These are phyloP conservation scores for Tragopan temminckii DNA, from an alignment of 2,797 vertebrate genomes.

Conservation along the genomic window DNA sequence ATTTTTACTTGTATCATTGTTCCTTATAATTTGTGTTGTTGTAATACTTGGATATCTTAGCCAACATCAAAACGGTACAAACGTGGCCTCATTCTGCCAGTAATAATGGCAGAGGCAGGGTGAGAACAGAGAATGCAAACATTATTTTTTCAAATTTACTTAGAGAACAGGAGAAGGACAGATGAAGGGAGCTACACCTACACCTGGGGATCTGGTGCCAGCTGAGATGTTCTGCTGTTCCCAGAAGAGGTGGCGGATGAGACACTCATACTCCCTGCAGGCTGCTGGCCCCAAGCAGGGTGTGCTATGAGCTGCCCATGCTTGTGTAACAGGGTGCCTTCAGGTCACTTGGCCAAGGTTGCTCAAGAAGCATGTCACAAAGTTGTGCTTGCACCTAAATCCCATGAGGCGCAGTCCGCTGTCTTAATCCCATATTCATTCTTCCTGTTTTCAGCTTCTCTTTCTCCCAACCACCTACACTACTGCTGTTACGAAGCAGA, in stretches of 20 bases:
- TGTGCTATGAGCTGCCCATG: fast-evolving
- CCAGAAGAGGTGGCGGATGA: not conserved
- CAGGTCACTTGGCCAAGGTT: not conserved
- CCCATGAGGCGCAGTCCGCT: not conserved
- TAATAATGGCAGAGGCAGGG: not conserved
- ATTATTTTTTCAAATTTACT: not conserved
- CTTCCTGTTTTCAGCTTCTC: slow-evolving; percentile 7
- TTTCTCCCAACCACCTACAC: slow-evolving; percentile 52
- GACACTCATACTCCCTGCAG: not conserved
- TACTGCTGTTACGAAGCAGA: slow-evolving; percentile 49
- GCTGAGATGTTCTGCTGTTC: not conserved
- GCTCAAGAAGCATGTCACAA: not conserved
- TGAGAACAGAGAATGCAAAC: not conserved
- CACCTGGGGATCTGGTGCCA: not conserved
- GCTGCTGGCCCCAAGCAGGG: not conserved
- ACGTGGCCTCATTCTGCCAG: slow-evolving; percentile 37
- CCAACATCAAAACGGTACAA: slow-evolving; percentile 31
- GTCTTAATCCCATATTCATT: slow-evolving; percentile 24
- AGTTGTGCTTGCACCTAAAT: not conserved
- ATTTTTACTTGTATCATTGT: not conserved
- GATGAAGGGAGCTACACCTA: not conserved
- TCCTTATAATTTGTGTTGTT: slow-evolving; percentile 40
- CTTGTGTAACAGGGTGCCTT: not conserved
- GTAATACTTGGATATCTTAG: not conserved
- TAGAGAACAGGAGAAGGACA: not conserved